Percentiles rank a stretch among this genome's conserved stretches.
These are phyloP conservation scores for Echiichthys vipera DNA, from an alignment of 2,797 vertebrate genomes.

Conservation along the genomic window DNA sequence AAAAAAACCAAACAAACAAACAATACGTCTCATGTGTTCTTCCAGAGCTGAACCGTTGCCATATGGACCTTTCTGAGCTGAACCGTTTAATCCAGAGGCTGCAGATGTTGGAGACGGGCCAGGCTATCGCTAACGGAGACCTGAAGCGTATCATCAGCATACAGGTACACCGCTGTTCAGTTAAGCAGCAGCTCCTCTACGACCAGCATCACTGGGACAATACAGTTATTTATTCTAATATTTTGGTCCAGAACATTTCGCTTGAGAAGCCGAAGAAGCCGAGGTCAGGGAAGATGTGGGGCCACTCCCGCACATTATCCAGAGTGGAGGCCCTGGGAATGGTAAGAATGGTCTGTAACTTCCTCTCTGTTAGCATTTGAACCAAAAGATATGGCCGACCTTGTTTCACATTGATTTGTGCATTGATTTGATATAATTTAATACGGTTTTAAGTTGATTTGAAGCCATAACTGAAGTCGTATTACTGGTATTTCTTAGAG, in stretches of 20 bases:
- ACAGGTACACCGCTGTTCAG: conserved; percentile 81
- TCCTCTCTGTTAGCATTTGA: neutral
- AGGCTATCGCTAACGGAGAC: conserved; percentile 84
- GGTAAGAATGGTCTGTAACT: conserved; percentile 70
- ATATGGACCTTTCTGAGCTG: conserved; percentile 90
- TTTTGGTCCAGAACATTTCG: conserved; percentile 79
- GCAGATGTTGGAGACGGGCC: conserved; percentile 87
- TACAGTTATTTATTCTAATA: neutral
- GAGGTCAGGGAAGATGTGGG: conserved; percentile 80
- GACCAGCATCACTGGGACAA: neutral
- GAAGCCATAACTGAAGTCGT: conserved; percentile 1
- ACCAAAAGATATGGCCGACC: neutral
- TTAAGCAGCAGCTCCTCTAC: neutral
- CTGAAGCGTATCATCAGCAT: conserved; percentile 87
- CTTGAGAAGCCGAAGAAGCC: conserved; percentile 86
- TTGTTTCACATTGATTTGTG: neutral
- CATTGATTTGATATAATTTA: neutral
- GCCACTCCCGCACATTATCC: conserved; percentile 84
- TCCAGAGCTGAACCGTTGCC: conserved; percentile 90
- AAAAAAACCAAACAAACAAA: neutral
- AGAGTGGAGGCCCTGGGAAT: conserved; percentile 82
- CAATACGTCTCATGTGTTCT: neutral
- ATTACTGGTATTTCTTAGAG: neutral
- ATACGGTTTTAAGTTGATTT: neutral
- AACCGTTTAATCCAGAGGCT: conserved; percentile 89